A percentile compares a stretch with the other conserved stretches of the same genome.
These are phyloP conservation scores for Ceratoteleas bidentatus DNA, from an alignment of 1,140 invertebrate genomes.

Conservation along the genomic window DNA sequence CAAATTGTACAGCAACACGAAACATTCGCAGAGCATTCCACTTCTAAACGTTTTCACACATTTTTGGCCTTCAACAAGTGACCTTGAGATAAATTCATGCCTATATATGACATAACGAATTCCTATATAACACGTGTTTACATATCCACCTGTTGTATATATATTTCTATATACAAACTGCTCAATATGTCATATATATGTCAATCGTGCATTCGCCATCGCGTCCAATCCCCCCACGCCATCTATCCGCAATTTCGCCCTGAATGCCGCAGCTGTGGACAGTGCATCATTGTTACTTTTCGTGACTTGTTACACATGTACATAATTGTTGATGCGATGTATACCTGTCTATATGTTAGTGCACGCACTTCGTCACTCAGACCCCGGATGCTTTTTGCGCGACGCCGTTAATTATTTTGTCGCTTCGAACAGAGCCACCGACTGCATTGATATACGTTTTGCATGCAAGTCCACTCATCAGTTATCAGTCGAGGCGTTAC, in stretches of 20 bases:
- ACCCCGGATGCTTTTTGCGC: conserved; percentile 50
- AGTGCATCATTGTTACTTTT: conserved; percentile 48
- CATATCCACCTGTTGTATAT: no score
- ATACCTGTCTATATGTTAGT: conserved; percentile 31
- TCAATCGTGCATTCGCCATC: conserved; percentile 20
- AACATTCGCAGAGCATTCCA: no score
- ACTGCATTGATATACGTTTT: conserved; percentile 60
- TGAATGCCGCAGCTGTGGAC: conserved; percentile 41
- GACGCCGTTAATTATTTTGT: conserved; percentile 57
- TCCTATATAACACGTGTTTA: no score
- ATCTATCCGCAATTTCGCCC: conserved; percentile 20
- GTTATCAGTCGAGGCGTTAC: not conserved
- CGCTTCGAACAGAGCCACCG: conserved; percentile 48
- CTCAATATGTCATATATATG: no score
- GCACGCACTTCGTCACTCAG: conserved; percentile 48
- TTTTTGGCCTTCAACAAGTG: no score
- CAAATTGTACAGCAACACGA: no score
- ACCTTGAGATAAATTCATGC: no score
- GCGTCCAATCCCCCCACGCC: not conserved
- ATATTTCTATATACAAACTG: no score
- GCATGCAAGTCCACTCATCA: conserved; percentile 43
- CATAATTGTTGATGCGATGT: no score
- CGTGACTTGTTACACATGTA: conserved; percentile 39
- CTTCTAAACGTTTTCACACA: no score
- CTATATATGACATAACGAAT: no score